Evolutionary conservation across 2,888 invertebrate genomes (phyloP), one percentile per base, ranked within the genome.

Genomic region (Nineta flava): DNA sequence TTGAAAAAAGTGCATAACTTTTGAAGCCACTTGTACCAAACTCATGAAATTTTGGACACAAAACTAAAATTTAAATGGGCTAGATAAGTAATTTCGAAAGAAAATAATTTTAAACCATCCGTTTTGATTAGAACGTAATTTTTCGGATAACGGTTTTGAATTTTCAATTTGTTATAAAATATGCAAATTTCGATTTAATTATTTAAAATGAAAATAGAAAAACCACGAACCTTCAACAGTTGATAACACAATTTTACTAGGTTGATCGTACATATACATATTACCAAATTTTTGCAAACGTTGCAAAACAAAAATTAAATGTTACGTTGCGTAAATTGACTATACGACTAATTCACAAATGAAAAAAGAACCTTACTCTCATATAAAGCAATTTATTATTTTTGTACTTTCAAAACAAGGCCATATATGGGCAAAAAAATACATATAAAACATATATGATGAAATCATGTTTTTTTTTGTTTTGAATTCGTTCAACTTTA

Each of bases 221-320:
- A 26, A 26, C 26, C n/a, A n/a, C 26, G 26, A 43, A 86, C 86
- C 86, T 77, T 86, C 85, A 19, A 86, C 78, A 4, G 85, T 82
- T 55, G 81, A 79, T 61, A 85, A 76, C 63, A 78, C 77, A 54
- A 83, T 73, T 66, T 81, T 83, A 55, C 77, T 75, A 47, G 81
- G 76, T 45, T 80, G 80, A 62, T 83, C 83, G 72, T 83, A 85
- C 65, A 79, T 77, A 64, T 81, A 82, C 84, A 84, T 83, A 51
- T 53, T 64, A 51, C 51, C 50, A 50, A 53, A 55, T 53, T 26
- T 26, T 6, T 26, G 26, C 26, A 26, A 26, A 26, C 26, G 52
- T 52, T 43, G 45, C 46, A 50, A 19, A 50, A 46, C 46, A 46
- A 52, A 53, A 48, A 45, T 31, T 46, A 50, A 55, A 49, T 32